These are phyloP conservation scores for Helicoverpa zea DNA, from an alignment of 1,140 invertebrate species.

Conservation along the genomic window DNA sequence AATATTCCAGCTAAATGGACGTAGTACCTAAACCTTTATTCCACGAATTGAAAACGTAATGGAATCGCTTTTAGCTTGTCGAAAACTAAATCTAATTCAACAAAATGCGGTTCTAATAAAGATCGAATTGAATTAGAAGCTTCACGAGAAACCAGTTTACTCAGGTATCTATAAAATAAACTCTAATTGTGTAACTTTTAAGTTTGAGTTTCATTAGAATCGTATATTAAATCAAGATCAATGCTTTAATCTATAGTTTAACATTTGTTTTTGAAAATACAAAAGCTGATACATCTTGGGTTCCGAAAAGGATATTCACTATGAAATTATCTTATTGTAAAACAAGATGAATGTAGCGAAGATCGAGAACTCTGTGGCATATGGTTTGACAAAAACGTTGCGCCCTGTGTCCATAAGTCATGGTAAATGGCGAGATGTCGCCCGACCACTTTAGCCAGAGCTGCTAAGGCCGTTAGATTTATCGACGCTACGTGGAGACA, in stretches of 20 bases:
- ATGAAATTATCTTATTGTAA: conserved; percentile 11
- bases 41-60: conserved; percentile 53
- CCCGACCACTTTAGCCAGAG: conserved; percentile 54
- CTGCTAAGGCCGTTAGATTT: conserved; percentile 60
- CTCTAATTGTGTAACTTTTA: background rate
- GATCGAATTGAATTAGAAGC: conserved; percentile 46
- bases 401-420: conserved; percentile 57
- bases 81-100: conserved; percentile 61
- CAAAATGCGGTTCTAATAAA: conserved; percentile 56
- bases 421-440: conserved; percentile 52
- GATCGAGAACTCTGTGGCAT: conserved; percentile 45
- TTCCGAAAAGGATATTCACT: too few species aligned
- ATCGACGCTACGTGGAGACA: conserved; percentile 55
- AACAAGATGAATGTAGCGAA: conserved; percentile 29
- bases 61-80: conserved; percentile 56
- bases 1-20: conserved; percentile 47
- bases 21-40: conserved; percentile 51
- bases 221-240: background rate
- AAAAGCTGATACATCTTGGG: too few species aligned
- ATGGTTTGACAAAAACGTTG: conserved; percentile 54
- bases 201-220: too few species aligned
- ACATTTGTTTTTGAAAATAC: too few species aligned
- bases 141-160: conserved; percentile 9
- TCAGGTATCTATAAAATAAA: background rate
- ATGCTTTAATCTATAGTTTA: background rate